phyloP scores from a whole-genome alignment of 2,888 invertebrate genomes.

The Cataglyphis rosenhaueri region DNA sequence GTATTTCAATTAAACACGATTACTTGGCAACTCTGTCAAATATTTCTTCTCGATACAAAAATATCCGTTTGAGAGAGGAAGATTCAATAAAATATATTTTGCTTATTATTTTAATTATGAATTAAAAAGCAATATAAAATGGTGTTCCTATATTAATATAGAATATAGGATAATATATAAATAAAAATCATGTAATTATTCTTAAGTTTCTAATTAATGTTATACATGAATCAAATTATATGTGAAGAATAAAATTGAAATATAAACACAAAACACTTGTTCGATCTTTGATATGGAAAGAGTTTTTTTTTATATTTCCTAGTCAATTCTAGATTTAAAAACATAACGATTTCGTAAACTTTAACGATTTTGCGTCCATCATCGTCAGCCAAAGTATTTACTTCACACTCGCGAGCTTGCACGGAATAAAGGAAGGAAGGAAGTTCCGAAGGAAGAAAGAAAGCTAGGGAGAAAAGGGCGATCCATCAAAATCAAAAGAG shows the following conservation, averaged over 20 bases:
- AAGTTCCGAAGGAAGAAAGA: constrained; percentile 50
- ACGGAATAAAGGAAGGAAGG: constrained; percentile 49
- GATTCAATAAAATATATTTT: not conserved
- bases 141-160: not conserved
- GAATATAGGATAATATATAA: too few relatives aligned
- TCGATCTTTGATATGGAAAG: not conserved
- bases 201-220: not conserved
- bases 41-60: not conserved
- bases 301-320: constrained; percentile 21
- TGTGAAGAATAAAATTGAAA: not conserved
- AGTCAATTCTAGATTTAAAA: constrained; percentile 41
- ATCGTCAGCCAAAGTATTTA: constrained; percentile 63
- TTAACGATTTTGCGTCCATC: constrained; percentile 64
- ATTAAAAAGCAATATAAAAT: not conserved
- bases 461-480: constrained; percentile 55
- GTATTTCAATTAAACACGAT: constrained; percentile 22
- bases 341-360: constrained; percentile 12
- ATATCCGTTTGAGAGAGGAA: not conserved
- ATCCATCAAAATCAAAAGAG: constrained; percentile 78
- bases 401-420: constrained; percentile 34
- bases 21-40: not conserved
- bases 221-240: not conserved
- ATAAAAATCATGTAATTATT: not conserved
- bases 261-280: constrained; percentile 20
- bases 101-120: not conserved